These are phyloP conservation scores for Sorex fumeus DNA, from an alignment of 2,113 vertebrate species.

Conservation along the genomic window DNA sequence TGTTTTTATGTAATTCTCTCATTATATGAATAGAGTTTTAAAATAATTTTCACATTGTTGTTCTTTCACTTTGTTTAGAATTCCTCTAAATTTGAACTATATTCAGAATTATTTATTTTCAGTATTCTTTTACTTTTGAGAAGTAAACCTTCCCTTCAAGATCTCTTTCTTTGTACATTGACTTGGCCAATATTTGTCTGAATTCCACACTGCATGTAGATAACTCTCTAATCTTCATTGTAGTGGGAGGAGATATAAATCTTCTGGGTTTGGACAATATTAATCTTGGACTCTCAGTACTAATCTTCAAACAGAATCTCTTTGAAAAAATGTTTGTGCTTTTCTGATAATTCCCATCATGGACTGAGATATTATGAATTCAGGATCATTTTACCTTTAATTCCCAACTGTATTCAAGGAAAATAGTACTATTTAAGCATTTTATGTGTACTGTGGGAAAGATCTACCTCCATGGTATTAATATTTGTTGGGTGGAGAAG, in stretches of 20 bases:
- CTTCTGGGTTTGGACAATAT: neutral
- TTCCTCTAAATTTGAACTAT: neutral
- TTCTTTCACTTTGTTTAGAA: neutral
- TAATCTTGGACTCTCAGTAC: neutral
- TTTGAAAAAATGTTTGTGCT: neutral
- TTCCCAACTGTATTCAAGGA: neutral
- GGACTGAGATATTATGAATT: neutral
- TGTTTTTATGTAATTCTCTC: slow-evolving; percentile 6
- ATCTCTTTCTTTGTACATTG: neutral
- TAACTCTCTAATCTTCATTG: neutral
- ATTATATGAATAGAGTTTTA: neutral
- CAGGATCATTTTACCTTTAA: neutral
- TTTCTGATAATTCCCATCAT: neutral
- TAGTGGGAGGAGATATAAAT: neutral
- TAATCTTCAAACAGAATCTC: neutral
- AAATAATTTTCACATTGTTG: neutral
- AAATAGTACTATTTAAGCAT: neutral
- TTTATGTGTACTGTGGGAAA: neutral
- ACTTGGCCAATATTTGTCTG: neutral
- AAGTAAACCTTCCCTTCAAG: neutral
- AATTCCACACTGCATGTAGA: neutral
- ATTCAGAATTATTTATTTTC: neutral
- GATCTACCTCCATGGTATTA: neutral
- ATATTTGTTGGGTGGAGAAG: no score
- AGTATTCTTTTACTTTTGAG: slow-evolving; percentile 5